Evolutionary conservation across 2,113 vertebrate species (phyloP).

Genomic region (Notothenia rossii): DNA sequence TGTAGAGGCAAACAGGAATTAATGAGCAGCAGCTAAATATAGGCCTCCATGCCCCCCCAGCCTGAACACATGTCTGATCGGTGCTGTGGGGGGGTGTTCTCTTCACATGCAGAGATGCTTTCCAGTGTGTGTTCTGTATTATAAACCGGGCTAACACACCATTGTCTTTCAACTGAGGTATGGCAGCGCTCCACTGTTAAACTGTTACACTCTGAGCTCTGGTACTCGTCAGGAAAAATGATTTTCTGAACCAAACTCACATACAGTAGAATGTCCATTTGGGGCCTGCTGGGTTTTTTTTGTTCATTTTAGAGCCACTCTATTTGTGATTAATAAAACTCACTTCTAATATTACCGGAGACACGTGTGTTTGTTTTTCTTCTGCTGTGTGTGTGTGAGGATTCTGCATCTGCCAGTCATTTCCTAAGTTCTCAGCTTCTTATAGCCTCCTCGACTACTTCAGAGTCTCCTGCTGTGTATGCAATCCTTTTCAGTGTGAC

Average conservation of each 20-base stretch:
- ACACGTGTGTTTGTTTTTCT: slow-evolving; percentile 1
- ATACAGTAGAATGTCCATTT: slow-evolving; percentile 60
- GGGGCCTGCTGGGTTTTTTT: slow-evolving; percentile 60
- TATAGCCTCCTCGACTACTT: slow-evolving; percentile 12
- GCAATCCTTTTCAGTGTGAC: slow-evolving; percentile 49
- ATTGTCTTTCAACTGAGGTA: slow-evolving; percentile 24
- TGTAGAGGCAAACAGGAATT: slow-evolving; percentile 15
- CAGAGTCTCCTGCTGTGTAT: neutral
- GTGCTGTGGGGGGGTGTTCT: neutral
- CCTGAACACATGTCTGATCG: neutral
- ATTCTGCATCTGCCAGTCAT: neutral
- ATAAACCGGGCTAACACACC: slow-evolving; percentile 43
- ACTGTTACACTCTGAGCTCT: slow-evolving; percentile 3
- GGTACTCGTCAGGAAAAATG: slow-evolving; percentile 15
- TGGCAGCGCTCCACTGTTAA: slow-evolving; percentile 19
- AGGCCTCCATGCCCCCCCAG: neutral
- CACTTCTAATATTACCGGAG: slow-evolving; percentile 73
- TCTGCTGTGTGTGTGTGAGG: neutral
- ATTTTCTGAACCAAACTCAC: slow-evolving; percentile 60
- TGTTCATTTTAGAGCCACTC: slow-evolving; percentile 79
- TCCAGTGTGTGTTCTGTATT: slow-evolving; percentile 20
- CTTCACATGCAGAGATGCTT: slow-evolving; percentile 13
- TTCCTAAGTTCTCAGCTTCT: neutral
- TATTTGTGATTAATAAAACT: slow-evolving; percentile 86
- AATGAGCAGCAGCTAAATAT: neutral